These are phyloP conservation scores for Sardinella longiceps DNA, from an alignment of 2,797 vertebrate genomes.

Conservation along the genomic window DNA sequence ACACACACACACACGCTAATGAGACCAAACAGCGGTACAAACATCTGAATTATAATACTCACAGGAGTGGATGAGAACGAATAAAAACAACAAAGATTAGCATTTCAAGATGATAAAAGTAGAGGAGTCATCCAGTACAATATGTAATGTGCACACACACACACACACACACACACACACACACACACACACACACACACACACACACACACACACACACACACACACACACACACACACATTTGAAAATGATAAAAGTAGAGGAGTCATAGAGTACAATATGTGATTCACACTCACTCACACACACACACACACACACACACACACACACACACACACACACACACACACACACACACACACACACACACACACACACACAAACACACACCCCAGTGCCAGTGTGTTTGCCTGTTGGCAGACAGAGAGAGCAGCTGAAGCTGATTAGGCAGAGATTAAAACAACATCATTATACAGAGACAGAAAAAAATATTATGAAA, in stretches of 20 bases:
- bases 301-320: too few relatives aligned
- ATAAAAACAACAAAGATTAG: not conserved
- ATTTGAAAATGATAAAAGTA: not conserved
- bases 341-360: too few relatives aligned
- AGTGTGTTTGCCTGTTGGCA: not conserved
- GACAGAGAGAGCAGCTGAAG: not conserved
- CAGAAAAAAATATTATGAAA: not conserved
- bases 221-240: too few relatives aligned
- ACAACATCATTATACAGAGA: not conserved
- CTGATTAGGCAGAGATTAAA: not conserved
- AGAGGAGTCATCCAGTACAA: not conserved
- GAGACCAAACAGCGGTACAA: not conserved
- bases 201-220: too few relatives aligned
- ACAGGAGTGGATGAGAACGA: not conserved
- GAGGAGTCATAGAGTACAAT: not conserved
- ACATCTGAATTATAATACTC: not conserved
- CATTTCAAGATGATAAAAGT: constrained; percentile 6
- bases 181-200: too few relatives aligned
- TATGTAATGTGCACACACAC: too few relatives aligned
- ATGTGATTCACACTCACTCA: too few relatives aligned
- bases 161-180: too few relatives aligned
- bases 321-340: too few relatives aligned
- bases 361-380: too few relatives aligned
- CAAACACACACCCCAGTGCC: not conserved
- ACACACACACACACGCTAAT: not conserved